Evolutionary conservation across 2,113 vertebrate species (phyloP).

Genomic region (Ochotona curzoniae): DNA sequence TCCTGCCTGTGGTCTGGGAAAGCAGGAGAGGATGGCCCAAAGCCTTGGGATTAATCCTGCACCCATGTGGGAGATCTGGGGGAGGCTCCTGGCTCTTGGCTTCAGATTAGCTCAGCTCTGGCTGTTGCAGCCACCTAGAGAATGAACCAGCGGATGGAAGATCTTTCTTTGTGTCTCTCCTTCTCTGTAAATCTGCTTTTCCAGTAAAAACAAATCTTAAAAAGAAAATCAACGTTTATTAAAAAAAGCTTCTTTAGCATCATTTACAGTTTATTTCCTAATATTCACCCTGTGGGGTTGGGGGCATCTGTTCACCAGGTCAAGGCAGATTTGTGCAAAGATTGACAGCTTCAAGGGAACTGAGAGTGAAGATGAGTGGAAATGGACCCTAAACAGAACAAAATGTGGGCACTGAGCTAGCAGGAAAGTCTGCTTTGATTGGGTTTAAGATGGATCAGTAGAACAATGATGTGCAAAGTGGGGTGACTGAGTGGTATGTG

Average conservation of each 20-base stretch:
- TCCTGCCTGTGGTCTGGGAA: too few relatives aligned
- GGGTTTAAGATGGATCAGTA: neutral
- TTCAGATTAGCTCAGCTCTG: too few relatives aligned
- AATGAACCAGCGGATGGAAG: too few relatives aligned
- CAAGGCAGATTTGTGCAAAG: neutral
- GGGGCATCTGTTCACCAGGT: neutral
- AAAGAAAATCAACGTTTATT: neutral
- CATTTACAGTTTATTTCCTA: slow-evolving; percentile 1
- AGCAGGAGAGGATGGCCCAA: too few relatives aligned
- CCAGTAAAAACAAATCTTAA: too few relatives aligned
- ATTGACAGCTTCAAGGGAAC: neutral
- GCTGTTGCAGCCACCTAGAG: too few relatives aligned
- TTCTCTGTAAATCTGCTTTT: too few relatives aligned
- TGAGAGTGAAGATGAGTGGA: slow-evolving; percentile 33
- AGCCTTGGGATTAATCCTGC: too few relatives aligned
- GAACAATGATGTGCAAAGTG: neutral
- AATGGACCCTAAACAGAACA: neutral
- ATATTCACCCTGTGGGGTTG: neutral
- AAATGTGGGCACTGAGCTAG: neutral
- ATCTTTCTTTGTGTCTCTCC: too few relatives aligned
- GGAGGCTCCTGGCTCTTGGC: too few relatives aligned
- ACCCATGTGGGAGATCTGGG: too few relatives aligned
- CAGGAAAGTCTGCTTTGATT: neutral
- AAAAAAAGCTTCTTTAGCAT: neutral
- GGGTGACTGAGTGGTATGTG: neutral